phyloP scores from a whole-genome alignment of 2,888 invertebrate genomes.

The Phengaris arion region DNA sequence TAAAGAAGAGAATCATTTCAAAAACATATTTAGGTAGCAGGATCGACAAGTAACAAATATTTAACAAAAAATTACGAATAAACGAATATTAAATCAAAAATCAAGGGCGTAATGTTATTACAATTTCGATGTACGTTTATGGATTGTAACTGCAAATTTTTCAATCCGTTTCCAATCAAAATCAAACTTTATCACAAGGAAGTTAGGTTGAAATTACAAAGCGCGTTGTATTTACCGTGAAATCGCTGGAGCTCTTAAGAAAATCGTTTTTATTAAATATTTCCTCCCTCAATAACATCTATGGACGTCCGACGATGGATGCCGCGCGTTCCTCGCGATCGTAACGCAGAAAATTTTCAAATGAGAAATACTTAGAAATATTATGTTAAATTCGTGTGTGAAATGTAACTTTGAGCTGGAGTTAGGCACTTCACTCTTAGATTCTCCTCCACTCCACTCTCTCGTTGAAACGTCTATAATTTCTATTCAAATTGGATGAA shows the following conservation, averaged over 20 bases:
- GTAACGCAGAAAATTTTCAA: constrained; percentile 53
- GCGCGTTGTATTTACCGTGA: constrained; percentile 34
- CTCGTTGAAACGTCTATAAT: too few relatives aligned
- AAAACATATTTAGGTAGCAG: too few relatives aligned
- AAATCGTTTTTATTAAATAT: constrained; percentile 62
- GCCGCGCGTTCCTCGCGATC: constrained; percentile 49
- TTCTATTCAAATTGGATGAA: too few relatives aligned
- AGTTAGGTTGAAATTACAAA: neutral
- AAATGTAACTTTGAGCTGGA: neutral
- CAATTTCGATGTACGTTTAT: neutral
- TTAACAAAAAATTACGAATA: neutral
- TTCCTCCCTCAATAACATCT: constrained; percentile 55
- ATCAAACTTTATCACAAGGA: neutral
- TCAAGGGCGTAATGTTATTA: constrained; percentile 17
- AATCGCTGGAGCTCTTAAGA: constrained; percentile 49
- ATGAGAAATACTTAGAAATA: constrained; percentile 51
- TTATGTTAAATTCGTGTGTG: constrained; percentile 39
- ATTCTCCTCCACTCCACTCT: too few relatives aligned
- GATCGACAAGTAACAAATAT: too few relatives aligned
- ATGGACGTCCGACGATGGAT: constrained; percentile 49
- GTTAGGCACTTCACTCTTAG: neutral
- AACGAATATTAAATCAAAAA: constrained; percentile 1
- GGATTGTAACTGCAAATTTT: constrained; percentile 16
- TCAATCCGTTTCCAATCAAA: neutral
- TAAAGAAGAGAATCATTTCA: too few relatives aligned